Conservation (phyloP, 2,113 vertebrate species). For the Petaurus breviceps region DNA sequence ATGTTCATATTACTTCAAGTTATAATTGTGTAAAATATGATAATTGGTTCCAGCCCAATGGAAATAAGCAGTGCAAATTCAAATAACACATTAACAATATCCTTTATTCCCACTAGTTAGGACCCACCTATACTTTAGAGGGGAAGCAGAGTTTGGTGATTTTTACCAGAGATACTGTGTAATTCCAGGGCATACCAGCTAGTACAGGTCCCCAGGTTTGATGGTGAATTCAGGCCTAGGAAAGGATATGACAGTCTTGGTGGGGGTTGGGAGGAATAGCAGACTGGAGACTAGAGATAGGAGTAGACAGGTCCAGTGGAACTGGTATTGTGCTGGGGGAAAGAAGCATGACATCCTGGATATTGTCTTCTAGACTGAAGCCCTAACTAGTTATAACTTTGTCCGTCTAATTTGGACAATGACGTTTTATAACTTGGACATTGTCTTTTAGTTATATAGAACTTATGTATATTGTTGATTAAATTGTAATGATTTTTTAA, state of each 20-base stretch:
- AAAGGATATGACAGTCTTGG: not conserved
- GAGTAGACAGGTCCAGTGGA: not conserved
- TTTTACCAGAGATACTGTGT: not conserved
- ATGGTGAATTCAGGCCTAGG: not conserved
- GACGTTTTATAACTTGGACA: not conserved
- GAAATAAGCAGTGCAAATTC: not conserved
- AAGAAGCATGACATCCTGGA: not conserved
- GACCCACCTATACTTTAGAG: not conserved
- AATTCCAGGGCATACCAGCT: not conserved
- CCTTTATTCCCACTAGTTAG: not conserved
- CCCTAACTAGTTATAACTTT: not conserved
- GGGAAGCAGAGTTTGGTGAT: not conserved
- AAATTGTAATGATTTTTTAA: not conserved
- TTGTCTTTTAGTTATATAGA: not conserved
- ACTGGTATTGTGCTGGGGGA: not conserved
- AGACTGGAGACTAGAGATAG: not conserved
- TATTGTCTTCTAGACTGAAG: not conserved
- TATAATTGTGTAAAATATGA: not conserved
- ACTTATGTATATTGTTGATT: not conserved
- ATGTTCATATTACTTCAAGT: not conserved
- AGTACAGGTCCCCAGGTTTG: not conserved
- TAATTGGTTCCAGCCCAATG: not conserved
- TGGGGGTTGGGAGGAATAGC: not conserved
- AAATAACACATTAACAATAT: not conserved
- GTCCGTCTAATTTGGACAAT: not conserved